phyloP scores from a whole-genome alignment of 2,113 vertebrate genomes.

The Daphoenositta chrysoptera region DNA sequence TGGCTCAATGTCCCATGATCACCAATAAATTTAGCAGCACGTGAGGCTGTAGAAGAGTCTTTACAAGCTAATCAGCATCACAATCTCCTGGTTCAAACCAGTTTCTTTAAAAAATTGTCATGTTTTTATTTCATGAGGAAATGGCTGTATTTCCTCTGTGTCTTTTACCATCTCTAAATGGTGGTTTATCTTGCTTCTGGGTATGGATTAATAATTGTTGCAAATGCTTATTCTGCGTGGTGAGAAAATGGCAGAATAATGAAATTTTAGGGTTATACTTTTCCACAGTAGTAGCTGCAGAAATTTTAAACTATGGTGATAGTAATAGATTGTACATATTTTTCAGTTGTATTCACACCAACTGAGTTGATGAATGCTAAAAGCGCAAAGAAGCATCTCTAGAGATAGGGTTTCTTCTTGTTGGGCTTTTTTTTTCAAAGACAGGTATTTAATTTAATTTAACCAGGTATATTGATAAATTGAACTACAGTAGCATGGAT shows the following conservation, averaged over 20 bases:
- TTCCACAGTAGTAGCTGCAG: neutral
- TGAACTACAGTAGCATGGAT: neutral
- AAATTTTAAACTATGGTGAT: neutral
- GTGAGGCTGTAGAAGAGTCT: neutral
- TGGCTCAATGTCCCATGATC: neutral
- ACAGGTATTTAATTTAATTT: neutral
- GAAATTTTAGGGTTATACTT: neutral
- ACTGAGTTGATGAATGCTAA: neutral
- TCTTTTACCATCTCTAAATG: neutral
- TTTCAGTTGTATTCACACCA: neutral
- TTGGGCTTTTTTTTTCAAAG: neutral
- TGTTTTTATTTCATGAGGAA: neutral
- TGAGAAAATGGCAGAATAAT: neutral
- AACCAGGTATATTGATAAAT: neutral
- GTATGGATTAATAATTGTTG: neutral
- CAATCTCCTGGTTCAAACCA: neutral
- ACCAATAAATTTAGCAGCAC: neutral
- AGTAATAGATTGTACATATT: neutral
- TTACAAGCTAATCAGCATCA: neutral
- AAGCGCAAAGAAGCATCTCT: neutral
- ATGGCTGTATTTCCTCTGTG: neutral
- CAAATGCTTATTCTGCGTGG: neutral
- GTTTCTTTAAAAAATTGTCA: neutral
- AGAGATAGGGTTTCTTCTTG: neutral
- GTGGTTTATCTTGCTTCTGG: neutral